Evolutionary conservation across 2,113 vertebrate species (phyloP).

Genomic region (Grantiella picta): DNA sequence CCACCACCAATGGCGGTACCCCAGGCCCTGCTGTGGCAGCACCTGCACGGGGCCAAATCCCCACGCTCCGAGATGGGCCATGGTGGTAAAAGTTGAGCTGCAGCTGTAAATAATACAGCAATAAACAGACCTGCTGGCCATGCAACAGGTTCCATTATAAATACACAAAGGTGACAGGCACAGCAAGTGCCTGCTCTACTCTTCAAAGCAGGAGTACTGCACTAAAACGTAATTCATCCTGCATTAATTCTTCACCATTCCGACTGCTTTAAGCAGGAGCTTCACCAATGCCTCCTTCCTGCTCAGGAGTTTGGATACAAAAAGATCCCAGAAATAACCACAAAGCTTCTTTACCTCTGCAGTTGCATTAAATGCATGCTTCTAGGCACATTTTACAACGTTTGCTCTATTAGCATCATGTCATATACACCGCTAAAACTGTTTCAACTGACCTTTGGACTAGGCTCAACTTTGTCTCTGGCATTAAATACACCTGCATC

Average conservation of each 20-base stretch:
- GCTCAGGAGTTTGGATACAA: background rate
- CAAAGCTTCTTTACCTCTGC: background rate
- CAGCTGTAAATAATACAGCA: background rate
- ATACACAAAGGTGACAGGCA: accelerated
- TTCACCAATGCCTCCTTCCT: background rate
- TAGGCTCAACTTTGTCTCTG: background rate
- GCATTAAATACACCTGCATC: background rate
- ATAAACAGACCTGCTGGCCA: too few relatives aligned
- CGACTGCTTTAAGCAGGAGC: background rate
- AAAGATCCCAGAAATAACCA: background rate
- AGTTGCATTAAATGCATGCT: accelerated
- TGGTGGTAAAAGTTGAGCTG: background rate
- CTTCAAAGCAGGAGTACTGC: background rate
- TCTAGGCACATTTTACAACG: background rate
- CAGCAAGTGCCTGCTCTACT: accelerated
- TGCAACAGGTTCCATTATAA: accelerated
- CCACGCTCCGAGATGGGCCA: too few relatives aligned
- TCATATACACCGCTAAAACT: background rate
- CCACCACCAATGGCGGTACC: background rate
- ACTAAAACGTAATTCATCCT: accelerated
- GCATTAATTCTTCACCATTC: background rate
- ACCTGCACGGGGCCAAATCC: too few relatives aligned
- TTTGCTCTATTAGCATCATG: background rate
- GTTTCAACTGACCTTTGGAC: background rate
- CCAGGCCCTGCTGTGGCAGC: background rate